Evolutionary conservation across 1,140 invertebrate genomes (phyloP), one percentile per base, ranked within the genome.

Genomic region (Bombyx mandarina): DNA sequence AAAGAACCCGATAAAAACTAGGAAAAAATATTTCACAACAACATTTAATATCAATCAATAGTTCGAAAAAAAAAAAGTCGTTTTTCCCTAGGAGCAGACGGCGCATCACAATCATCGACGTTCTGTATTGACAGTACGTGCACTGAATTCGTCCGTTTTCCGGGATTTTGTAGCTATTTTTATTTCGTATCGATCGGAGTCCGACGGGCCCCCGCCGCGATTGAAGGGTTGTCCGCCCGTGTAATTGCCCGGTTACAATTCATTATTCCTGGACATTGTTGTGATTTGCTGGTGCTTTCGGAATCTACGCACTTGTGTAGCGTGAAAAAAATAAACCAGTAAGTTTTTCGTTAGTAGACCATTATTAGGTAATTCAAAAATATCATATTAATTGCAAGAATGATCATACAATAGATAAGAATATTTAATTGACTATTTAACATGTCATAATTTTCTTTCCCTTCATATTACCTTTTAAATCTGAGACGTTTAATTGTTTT

Each of bases 211-310:
- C 72, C 61, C 69, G 65, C 18, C 60, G 63, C 63, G 56, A 52
- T 68, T 73, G 80, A 86, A 86, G 83, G 83, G 83, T 86, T 85
- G 76, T 60, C 67, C 70, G 72, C 45, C 72, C 77, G 66, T 79
- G 73, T 84, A 84, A 86, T 83, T 82, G 83, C 66, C 73, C 71
- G 79, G 76, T 85, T 82, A 83, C 77, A 79, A 82, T 83, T 86
- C 83, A 86, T 84, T 86, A 84, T 72, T 68, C 47, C 12, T n/a
- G 52, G n/a, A 50, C 49, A 56, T 62, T 50, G 46, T 52, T 50
- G 35, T 12, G 47, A 8, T 43, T 43, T 57, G n/a, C 63, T 57
- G 26, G 26, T 35, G 26, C 4, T 35, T 35, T 35, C 4, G 26
- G 26, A 35, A 35, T 35, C 2, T 35, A 35, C 26, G 26, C 26